phyloP scores from a whole-genome alignment of 2,888 invertebrate species.

The Panzeria rudis region DNA sequence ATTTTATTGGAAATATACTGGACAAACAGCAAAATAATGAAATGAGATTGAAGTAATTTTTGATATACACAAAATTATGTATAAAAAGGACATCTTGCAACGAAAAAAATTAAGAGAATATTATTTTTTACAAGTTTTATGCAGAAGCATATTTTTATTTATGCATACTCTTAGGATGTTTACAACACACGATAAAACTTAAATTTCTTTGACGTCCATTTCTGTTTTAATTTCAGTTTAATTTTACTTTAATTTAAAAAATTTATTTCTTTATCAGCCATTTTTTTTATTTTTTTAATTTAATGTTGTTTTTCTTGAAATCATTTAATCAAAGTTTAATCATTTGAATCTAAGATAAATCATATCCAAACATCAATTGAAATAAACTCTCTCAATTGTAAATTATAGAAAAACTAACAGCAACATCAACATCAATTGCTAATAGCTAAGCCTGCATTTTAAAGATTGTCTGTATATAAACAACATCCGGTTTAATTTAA shows the following conservation, averaged over 20 bases:
- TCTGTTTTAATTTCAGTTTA: neutral
- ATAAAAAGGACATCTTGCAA: no score
- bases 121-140: no score
- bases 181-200: neutral
- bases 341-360: constrained; percentile 70
- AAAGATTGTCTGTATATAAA: constrained; percentile 65
- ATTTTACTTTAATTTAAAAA: neutral
- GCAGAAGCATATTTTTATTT: neutral
- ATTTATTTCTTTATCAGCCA: neutral
- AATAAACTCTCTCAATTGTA: constrained; percentile 55
- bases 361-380: constrained; percentile 61
- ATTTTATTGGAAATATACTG: constrained; percentile 49
- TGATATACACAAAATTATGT: no score
- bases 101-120: no score
- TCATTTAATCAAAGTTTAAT: constrained; percentile 66
- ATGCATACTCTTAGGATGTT: no score
- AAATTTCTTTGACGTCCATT: neutral
- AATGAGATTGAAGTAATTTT: constrained; percentile 15
- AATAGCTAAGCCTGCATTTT: constrained; percentile 53
- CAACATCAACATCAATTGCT: constrained; percentile 44
- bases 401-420: constrained; percentile 35
- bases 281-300: neutral
- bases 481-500: constrained; percentile 76
- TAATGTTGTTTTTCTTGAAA: constrained; percentile 20
- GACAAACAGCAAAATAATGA: constrained; percentile 16